Conservation (phyloP, 2,888 invertebrate species). For the Ochropleura plecta region DNA sequence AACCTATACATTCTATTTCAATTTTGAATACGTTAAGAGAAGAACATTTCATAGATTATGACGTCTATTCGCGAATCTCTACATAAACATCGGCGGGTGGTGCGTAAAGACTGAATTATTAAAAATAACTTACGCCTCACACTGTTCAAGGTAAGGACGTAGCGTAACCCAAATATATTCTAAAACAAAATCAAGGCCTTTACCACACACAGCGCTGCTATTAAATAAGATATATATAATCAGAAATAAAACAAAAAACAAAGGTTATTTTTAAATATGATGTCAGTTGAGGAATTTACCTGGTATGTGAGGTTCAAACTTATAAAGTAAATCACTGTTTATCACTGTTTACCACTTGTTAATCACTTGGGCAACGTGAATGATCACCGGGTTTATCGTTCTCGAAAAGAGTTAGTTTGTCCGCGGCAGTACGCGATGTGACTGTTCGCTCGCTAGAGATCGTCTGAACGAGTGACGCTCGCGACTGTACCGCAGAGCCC, state of each 20-base stretch:
- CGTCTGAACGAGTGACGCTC: conserved; percentile 63
- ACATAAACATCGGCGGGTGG: conserved; percentile 70
- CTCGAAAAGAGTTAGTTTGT: conserved; percentile 46
- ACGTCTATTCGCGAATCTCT: conserved; percentile 64
- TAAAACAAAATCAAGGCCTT: conserved; percentile 86
- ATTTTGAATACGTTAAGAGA: not conserved
- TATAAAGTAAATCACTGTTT: conserved; percentile 55
- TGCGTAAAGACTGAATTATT: conserved; percentile 77
- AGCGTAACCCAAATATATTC: conserved; percentile 84
- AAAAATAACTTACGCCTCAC: conserved; percentile 87
- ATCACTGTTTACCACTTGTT: conserved; percentile 64
- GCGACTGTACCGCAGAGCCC: conserved; percentile 47
- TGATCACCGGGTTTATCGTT: conserved; percentile 55
- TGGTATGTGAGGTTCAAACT: conserved; percentile 44
- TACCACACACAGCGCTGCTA: conserved; percentile 53
- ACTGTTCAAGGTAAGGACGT: conserved; percentile 87
- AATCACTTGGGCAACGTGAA: conserved; percentile 59
- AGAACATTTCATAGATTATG: conserved; percentile 7
- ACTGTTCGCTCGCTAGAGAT: conserved; percentile 68
- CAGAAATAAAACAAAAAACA: conserved; percentile 24
- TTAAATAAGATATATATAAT: conserved; percentile 49
- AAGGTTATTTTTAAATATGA: conserved; percentile 38
- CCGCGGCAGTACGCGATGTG: conserved; percentile 64
- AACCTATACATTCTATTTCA: not conserved
- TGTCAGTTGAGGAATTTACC: conserved; percentile 55